Evolutionary conservation across 2,888 invertebrate species (phyloP), one percentile per base, ranked within the genome.

Genomic region (Trachelus troglodyta): DNA sequence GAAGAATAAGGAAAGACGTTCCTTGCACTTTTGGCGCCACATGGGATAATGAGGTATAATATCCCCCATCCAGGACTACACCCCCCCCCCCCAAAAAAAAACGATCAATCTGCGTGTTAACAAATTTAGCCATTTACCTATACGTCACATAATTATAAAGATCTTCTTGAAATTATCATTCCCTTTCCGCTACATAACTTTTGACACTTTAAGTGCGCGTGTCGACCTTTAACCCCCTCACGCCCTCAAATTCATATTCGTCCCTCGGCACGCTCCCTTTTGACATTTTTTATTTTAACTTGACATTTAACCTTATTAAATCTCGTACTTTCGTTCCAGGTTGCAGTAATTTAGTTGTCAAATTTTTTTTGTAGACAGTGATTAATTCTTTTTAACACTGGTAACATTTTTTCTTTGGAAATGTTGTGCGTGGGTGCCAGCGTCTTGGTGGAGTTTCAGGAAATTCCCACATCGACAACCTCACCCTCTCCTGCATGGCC

Each of bases 281-380:
- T 78, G 78, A 78, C 75, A 78, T 78, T 78, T 78, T 78, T 78
- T 73, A 69, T 76, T 78, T 78, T 75, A 40, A 35, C 34, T 3
- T 78, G 78, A 78, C 78, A 78, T 78, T 78, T 78, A 78, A 23
- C 56, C 56, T 56, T 56, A 56, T 56, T 56, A 56, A 56, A 9
- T 23, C 23, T 9, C 56, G 2, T 56, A 56, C 56, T 56, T 56
- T 56, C 23, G 2, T 23, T 56, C 15, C 15, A 4, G 23, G 23
- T 9, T 56, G 23, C 56, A 23, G 56, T 56, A 56, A 23, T 56
- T 56, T 23, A 23, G 23, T 23, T 56, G 23, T 56, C 9, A 23
- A 56, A 23, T 56, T 56, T 56, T 56, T 40, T 23, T 56, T 56
- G 4, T 56, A 0, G 9, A 23, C 23, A 23, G 56, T 56, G 56